Evolutionary conservation across 1,140 invertebrate species (phyloP), one percentile per base, ranked within the genome.

Genomic region (Bilobella aurantiaca): DNA sequence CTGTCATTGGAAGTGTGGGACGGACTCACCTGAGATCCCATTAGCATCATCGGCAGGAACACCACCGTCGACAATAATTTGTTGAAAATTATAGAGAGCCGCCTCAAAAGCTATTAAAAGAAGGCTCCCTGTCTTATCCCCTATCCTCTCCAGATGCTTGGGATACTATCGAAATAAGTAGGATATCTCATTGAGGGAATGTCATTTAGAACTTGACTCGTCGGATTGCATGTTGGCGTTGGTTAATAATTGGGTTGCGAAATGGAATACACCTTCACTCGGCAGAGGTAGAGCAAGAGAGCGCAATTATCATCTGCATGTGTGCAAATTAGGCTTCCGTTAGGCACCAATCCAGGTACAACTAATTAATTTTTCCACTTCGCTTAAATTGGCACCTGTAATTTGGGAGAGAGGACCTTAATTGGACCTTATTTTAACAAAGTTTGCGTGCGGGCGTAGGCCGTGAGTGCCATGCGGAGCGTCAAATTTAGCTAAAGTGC

Each of bases 281-380:
- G 12, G 49, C 12, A 23, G 8, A 23, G 49, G 23, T 5, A 5
- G 23, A 53, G 14, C 8, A 16, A 23, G 5, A 5, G 8, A 53
- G 25, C 25, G 25, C 16, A 27, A 58, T 58, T 28, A 56, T 58
- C 32, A 63, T 63, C 57, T 56, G 62, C 62, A 63, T 63, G 62
- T n/a, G n/a, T 63, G 62, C 62, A 47, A 63, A 63, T 58, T 58
- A 58, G 25, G 23, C 21, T 58, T 28, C 49, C 23, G 34, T 8
- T 42, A 18, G 34, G 18, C 8, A 12, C 8, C 8, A 18, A 42
- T 42, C 34, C 8, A 42, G 8, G 34, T 42, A 8, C 8, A 8
- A 12, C 34, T 42, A 42, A 42, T 42, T 42, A 42, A 42, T 42
- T 12, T 42, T 42, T 42, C 34, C 34, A 42, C 34, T 42, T 42